Conservation (phyloP, 2,888 invertebrate species). For the Zaprionus lineosus region DNA sequence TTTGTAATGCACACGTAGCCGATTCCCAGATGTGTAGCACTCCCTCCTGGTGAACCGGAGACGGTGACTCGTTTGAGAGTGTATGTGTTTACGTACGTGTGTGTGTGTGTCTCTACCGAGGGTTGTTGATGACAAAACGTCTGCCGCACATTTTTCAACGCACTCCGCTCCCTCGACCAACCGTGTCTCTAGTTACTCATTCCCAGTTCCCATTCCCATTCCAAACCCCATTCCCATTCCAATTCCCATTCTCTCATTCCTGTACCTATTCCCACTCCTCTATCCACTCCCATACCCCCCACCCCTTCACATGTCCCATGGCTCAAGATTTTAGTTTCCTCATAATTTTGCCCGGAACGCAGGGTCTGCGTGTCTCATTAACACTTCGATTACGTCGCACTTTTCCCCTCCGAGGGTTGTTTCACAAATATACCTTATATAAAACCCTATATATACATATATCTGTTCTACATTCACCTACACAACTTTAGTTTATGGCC, state of each 20-base stretch:
- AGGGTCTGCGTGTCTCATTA: conserved; percentile 62
- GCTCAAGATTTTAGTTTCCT: conserved; percentile 55
- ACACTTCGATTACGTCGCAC: conserved; percentile 63
- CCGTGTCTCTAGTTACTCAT: too few species aligned
- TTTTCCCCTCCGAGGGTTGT: conserved; percentile 46
- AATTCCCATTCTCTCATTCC: conserved; percentile 17
- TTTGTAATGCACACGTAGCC: conserved; percentile 67
- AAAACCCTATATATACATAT: conserved; percentile 12
- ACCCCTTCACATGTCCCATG: conserved; percentile 7
- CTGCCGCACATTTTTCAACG: conserved; percentile 68
- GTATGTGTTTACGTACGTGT: too few species aligned
- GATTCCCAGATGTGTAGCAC: conserved; percentile 53
- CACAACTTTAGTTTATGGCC: conserved; percentile 27
- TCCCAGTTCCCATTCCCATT: conserved; percentile 2
- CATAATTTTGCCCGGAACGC: conserved; percentile 28
- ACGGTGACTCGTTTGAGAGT: too few species aligned
- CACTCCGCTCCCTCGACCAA: conserved; percentile 4
- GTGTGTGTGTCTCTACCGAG: conserved; percentile 14
- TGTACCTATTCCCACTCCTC: conserved; percentile 11
- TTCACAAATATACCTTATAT: too few species aligned
- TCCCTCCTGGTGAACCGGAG: not conserved
- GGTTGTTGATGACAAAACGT: conserved; percentile 63
- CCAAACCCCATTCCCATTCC: not conserved
- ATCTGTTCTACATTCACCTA: conserved; percentile 10
- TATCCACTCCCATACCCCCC: not conserved